Conservation (phyloP, 2,113 vertebrate species). For the Bagarius yarrelli region DNA sequence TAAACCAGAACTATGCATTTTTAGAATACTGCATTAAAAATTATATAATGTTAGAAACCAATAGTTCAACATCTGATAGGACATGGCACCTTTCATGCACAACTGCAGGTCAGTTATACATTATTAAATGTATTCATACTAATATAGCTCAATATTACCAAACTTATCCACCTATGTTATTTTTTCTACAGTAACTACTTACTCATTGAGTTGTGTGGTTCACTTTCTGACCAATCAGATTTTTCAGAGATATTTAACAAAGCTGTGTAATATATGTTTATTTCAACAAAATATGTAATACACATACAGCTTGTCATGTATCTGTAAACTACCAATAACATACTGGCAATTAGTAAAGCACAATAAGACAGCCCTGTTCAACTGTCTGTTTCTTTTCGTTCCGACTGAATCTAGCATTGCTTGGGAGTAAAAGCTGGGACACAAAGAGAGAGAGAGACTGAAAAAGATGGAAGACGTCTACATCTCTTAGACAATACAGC, state of each 20-base stretch:
- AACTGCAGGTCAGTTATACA: no score
- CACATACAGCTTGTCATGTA: constrained; percentile 10
- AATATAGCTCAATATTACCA: not conserved
- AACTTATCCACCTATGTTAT: no score
- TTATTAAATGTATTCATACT: not conserved
- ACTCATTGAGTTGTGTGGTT: not conserved
- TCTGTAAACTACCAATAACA: constrained; percentile 10
- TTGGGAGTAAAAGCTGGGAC: constrained; percentile 42
- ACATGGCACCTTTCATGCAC: not conserved
- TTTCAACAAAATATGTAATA: not conserved
- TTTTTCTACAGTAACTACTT: not conserved
- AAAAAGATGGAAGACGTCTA: constrained; percentile 40
- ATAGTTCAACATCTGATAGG: not conserved
- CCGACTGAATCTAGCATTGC: constrained; percentile 32
- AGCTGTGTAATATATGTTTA: not conserved
- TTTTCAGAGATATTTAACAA: not conserved
- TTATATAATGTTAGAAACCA: not conserved
- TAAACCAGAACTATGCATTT: not conserved
- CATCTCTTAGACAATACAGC: constrained; percentile 40
- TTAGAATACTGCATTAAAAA: not conserved
- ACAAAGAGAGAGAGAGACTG: constrained; percentile 41
- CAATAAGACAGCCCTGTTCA: constrained; percentile 36
- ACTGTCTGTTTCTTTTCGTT: constrained; percentile 41
- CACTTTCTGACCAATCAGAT: not conserved
- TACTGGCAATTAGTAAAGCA: constrained; percentile 31